A percentile compares a stretch with the other conserved stretches of the same genome.
Conservation (phyloP, 2,888 invertebrate species). For the Ectemnius continuus region DNA sequence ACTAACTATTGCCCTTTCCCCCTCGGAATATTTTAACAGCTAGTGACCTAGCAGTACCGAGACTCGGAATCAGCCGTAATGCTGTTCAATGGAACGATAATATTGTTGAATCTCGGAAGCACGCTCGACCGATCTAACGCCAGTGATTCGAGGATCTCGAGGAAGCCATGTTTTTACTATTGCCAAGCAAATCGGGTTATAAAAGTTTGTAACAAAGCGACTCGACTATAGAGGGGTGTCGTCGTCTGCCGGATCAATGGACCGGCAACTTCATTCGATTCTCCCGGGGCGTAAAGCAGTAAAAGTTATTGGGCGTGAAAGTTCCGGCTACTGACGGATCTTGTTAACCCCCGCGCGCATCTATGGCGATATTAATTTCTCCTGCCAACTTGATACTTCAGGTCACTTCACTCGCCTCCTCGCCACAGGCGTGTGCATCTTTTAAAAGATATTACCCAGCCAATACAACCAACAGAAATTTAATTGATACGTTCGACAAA, state of each 20-base stretch:
- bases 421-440: not conserved
- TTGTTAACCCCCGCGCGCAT: not conserved
- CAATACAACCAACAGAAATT: too few species aligned
- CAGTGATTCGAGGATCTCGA: not conserved
- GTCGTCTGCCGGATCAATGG: slow-evolving; percentile 31
- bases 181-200: slow-evolving; percentile 26
- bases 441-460: too few species aligned
- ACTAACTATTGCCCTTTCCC: too few species aligned
- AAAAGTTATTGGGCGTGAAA: slow-evolving; percentile 42
- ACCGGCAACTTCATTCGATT: slow-evolving; percentile 37
- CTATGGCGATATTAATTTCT: not conserved
- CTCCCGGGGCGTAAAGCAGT: slow-evolving; percentile 33
- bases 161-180: slow-evolving; percentile 4
- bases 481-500: too few species aligned
- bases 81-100: not conserved
- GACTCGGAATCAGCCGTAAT: not conserved
- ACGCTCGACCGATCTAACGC: not conserved
- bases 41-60: too few species aligned
- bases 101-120: not conserved
- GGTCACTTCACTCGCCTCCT: not conserved
- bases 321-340: slow-evolving; percentile 19
- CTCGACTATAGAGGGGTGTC: slow-evolving; percentile 12
- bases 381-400: not conserved
- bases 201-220: slow-evolving; percentile 28
- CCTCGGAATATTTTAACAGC: not conserved